A percentile compares a stretch with the other conserved stretches of the same genome.
Evolutionary conservation across 1,140 invertebrate species (phyloP).

Genomic region (Tribolium madens): DNA sequence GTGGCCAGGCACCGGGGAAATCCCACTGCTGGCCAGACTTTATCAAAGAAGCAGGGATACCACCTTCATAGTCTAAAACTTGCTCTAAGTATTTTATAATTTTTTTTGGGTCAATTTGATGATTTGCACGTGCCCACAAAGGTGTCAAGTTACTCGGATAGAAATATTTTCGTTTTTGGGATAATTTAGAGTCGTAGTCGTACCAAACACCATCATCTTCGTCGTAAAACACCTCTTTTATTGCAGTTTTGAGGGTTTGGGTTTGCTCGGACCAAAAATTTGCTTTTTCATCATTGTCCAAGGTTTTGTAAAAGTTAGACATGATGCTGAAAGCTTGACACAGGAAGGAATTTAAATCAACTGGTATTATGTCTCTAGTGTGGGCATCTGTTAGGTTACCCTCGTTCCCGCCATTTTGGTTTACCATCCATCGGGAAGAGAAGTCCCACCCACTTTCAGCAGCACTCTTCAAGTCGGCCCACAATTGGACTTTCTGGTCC

Average conservation of each 20-base stretch:
- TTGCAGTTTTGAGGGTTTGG: conserved; percentile 63
- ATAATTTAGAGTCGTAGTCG: conserved; percentile 70
- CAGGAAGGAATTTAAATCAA: conserved; percentile 87
- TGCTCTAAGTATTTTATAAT: not conserved
- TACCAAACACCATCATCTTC: conserved; percentile 76
- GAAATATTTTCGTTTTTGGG: conserved; percentile 68
- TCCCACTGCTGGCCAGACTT: conserved; percentile 89
- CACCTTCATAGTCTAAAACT: conserved; percentile 67
- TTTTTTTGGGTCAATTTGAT: conserved; percentile 39
- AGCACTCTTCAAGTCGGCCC: conserved; percentile 88
- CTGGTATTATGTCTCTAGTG: conserved; percentile 80
- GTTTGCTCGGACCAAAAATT: conserved; percentile 63
- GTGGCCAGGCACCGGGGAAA: conserved; percentile 89
- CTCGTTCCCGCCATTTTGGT: conserved; percentile 65
- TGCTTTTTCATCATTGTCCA: conserved; percentile 68
- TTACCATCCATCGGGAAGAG: conserved; percentile 83
- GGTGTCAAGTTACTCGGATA: conserved; percentile 80
- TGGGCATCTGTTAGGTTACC: conserved; percentile 71
- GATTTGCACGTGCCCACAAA: conserved; percentile 71
- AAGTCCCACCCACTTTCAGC: conserved; percentile 93
- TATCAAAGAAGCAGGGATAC: conserved; percentile 78
- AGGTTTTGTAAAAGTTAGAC: conserved; percentile 67
- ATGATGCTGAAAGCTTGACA: conserved; percentile 74
- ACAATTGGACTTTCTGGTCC: conserved; percentile 78
- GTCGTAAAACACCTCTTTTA: conserved; percentile 70